These are phyloP conservation scores for Rhingia rostrata DNA, from an alignment of 2,888 invertebrate genomes.

Conservation along the genomic window DNA sequence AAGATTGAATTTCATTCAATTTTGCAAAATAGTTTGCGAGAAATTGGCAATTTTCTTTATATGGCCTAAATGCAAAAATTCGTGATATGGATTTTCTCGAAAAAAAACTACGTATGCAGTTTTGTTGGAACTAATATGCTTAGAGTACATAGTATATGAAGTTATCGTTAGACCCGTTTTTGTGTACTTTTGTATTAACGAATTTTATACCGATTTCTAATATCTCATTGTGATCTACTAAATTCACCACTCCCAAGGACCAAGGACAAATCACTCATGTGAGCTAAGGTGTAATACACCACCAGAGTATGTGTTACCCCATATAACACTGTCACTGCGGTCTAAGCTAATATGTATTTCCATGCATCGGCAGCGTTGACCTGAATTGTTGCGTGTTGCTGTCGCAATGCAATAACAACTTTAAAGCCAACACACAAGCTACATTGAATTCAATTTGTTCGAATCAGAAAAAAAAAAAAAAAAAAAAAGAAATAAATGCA, in stretches of 20 bases:
- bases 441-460: conserved; percentile 57
- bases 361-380: conserved; percentile 63
- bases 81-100: too few species aligned
- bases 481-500: conserved; percentile 6
- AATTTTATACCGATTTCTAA: too few species aligned
- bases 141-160: too few species aligned
- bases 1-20: too few species aligned
- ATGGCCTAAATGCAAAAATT: too few species aligned
- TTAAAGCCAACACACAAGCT: conserved; percentile 41
- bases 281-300: conserved; percentile 29
- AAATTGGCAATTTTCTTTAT: too few species aligned
- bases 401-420: conserved; percentile 35
- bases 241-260: not conserved
- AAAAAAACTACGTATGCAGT: too few species aligned
- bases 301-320: conserved; percentile 24
- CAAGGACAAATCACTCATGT: conserved; percentile 20
- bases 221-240: not conserved
- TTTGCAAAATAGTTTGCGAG: too few species aligned
- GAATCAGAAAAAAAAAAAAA: conserved; percentile 31
- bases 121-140: too few species aligned
- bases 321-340: conserved; percentile 42
- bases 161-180: too few species aligned
- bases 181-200: too few species aligned
- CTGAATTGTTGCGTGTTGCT: conserved; percentile 49
- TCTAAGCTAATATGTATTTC: conserved; percentile 37